Evolutionary conservation across 2,797 vertebrate species (phyloP).

Genomic region (Acanthiza pusilla): DNA sequence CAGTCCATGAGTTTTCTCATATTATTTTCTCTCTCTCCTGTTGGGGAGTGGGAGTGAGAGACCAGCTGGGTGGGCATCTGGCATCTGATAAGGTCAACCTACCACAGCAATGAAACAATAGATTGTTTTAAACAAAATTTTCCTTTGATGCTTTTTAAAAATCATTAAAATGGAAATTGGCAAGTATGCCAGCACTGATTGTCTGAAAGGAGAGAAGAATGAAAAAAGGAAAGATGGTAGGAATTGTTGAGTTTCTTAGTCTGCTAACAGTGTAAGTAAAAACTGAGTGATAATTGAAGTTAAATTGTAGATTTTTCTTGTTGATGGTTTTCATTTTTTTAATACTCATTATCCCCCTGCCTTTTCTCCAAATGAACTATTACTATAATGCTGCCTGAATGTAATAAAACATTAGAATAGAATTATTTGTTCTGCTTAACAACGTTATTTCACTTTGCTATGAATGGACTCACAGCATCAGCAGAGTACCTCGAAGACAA

Average conservation of each 20-base stretch:
- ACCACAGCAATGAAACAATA: background rate
- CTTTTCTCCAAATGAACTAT: background rate
- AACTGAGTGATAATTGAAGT: background rate
- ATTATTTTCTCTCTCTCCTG: background rate
- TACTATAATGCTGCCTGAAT: background rate
- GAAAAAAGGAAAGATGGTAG: background rate
- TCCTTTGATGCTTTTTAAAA: background rate
- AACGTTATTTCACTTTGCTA: background rate
- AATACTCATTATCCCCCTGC: background rate
- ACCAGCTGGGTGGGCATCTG: background rate
- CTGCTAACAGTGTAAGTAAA: background rate
- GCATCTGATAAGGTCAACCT: background rate
- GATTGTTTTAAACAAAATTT: background rate
- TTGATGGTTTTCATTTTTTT: background rate
- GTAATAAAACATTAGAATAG: background rate
- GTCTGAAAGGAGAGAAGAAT: background rate
- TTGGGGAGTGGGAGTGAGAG: background rate
- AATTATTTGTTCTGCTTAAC: background rate
- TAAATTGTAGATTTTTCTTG: background rate
- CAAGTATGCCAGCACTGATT: background rate
- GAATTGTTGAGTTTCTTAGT: background rate
- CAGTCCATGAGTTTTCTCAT: background rate
- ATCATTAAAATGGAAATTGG: background rate
- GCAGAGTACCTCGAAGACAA: background rate
- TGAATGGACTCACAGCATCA: background rate